A percentile compares a stretch with the other conserved stretches of the same genome.
Conservation (phyloP, 1,140 invertebrate species). For the Pachypsylla venusta region DNA sequence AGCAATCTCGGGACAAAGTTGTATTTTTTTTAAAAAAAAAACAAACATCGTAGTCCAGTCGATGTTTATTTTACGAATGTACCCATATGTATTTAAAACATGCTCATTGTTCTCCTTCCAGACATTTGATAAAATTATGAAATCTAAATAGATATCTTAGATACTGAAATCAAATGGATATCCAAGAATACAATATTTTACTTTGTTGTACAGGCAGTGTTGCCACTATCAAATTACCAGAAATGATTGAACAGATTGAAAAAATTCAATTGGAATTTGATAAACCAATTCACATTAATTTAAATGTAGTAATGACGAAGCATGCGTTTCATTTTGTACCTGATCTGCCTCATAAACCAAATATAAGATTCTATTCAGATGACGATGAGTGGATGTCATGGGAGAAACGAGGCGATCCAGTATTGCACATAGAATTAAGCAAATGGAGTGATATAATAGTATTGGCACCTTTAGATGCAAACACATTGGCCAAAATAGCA, state of each 20-base stretch:
- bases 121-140: background rate
- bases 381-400: constrained; percentile 84
- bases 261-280: constrained; percentile 12
- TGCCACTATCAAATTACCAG: constrained; percentile 68
- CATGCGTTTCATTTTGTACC: constrained; percentile 65
- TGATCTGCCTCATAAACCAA: constrained; percentile 36
- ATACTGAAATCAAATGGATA: constrained; percentile 15
- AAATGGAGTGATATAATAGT: constrained; percentile 92
- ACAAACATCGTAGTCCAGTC: too few relatives aligned
- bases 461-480: constrained; percentile 92
- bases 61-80: background rate
- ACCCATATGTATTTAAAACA: background rate
- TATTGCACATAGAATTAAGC: constrained; percentile 88
- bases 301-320: constrained; percentile 67
- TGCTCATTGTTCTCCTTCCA: background rate
- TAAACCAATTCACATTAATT: constrained; percentile 23
- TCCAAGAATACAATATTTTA: constrained; percentile 44
- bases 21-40: too few relatives aligned
- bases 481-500: constrained; percentile 88
- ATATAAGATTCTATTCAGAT: constrained; percentile 54
- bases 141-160: background rate
- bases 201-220: constrained; percentile 83
- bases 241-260: constrained; percentile 38
- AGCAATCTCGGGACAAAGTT: too few relatives aligned
- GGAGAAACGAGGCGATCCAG: constrained; percentile 80